These are phyloP conservation scores for Meghimatium bilineatum DNA, from an alignment of 2,888 invertebrate species.

Conservation along the genomic window DNA sequence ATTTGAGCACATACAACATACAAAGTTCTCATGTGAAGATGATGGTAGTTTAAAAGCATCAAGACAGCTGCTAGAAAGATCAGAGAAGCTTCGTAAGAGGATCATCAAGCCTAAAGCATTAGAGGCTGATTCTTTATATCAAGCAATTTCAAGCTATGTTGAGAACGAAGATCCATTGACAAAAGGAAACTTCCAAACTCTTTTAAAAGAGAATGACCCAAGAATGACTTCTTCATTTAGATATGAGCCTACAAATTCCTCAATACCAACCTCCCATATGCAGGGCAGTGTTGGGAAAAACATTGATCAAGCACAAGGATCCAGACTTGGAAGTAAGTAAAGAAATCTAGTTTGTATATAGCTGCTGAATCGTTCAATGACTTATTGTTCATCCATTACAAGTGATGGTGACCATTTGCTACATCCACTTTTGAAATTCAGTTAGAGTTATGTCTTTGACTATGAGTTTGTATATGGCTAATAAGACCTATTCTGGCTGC, in stretches of 20 bases:
- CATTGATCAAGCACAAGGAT: slow-evolving; percentile 10
- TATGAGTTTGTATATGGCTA: no score
- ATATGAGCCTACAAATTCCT: slow-evolving; percentile 1
- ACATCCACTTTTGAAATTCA: no score
- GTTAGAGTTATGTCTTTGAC: no score
- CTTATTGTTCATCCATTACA: no score
- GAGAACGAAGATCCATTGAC: slow-evolving; percentile 27
- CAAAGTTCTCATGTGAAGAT: slow-evolving; percentile 10
- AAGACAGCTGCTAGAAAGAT: slow-evolving; percentile 32
- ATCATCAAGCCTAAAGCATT: not conserved
- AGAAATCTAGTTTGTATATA: not conserved
- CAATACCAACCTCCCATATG: slow-evolving; percentile 5
- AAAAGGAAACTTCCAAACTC: not conserved
- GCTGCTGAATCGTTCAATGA: no score
- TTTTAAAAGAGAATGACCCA: not conserved
- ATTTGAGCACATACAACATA: not conserved
- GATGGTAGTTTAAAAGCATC: slow-evolving; percentile 33
- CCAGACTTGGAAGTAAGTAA: slow-evolving; percentile 45
- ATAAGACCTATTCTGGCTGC: no score
- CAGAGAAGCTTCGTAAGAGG: slow-evolving; percentile 31
- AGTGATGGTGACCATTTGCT: no score
- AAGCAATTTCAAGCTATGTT: not conserved
- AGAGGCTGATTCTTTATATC: slow-evolving; percentile 22
- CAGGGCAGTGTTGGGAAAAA: slow-evolving; percentile 16
- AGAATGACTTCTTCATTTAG: slow-evolving; percentile 8